Conservation (phyloP, 2,113 vertebrate species). For the Deroptyus accipitrinus region DNA sequence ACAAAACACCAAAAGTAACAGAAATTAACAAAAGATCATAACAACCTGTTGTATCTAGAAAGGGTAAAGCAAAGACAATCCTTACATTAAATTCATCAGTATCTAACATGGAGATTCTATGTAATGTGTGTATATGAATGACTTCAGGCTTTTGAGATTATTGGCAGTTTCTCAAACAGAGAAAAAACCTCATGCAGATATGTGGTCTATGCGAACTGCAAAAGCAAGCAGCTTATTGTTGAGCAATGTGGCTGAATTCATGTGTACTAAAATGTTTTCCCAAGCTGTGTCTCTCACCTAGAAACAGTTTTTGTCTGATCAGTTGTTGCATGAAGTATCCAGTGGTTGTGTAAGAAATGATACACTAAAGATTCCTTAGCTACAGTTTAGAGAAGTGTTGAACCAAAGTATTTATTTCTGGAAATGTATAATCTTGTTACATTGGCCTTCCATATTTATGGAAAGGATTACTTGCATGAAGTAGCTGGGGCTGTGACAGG, state of each 20-base stretch:
- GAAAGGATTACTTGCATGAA: background rate
- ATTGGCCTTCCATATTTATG: conserved; percentile 5
- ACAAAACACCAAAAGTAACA: background rate
- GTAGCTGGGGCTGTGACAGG: background rate
- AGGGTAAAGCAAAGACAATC: background rate
- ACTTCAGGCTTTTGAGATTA: background rate
- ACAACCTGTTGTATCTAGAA: background rate
- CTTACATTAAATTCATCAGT: background rate
- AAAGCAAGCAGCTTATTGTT: background rate
- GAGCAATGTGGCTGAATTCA: background rate
- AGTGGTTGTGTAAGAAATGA: conserved; percentile 7
- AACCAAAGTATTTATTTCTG: conserved; percentile 30
- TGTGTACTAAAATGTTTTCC: background rate
- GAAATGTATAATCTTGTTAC: conserved; percentile 47
- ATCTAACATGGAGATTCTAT: background rate
- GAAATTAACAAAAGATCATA: background rate
- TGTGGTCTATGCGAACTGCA: background rate
- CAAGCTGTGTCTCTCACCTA: background rate
- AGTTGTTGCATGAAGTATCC: background rate
- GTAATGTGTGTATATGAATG: background rate
- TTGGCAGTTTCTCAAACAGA: background rate
- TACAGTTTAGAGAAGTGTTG: background rate
- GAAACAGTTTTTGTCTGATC: background rate
- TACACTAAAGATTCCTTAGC: background rate
- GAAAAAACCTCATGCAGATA: background rate